Percentiles rank a stretch among this genome's conserved stretches.
phyloP scores from a whole-genome alignment of 2,888 invertebrate species.

The Dinocampus coccinellae region DNA sequence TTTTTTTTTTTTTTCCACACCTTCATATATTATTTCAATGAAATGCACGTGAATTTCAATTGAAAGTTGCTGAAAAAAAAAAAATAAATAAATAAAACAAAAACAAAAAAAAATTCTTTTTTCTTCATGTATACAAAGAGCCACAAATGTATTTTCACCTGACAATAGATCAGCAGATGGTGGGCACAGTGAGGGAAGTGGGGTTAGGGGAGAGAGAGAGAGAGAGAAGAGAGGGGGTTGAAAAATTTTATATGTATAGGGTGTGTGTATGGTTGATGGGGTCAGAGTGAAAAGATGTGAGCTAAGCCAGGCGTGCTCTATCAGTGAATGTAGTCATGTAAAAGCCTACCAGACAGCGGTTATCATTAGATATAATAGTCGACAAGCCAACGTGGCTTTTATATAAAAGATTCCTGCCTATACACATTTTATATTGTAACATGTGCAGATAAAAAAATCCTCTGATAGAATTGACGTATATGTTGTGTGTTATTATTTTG shows the following conservation, averaged over 20 bases:
- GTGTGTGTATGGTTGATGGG: conserved; percentile 26
- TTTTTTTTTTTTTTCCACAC: too few species aligned
- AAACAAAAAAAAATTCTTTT: too few species aligned
- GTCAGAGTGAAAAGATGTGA: conserved; percentile 39
- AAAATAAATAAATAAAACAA: too few species aligned
- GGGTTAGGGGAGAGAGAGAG: too few species aligned
- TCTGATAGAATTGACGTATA: too few species aligned
- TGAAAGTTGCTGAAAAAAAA: not conserved
- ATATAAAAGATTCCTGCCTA: not conserved
- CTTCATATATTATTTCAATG: too few species aligned
- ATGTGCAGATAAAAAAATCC: too few species aligned
- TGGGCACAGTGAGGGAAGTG: too few species aligned
- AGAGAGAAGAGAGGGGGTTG: too few species aligned
- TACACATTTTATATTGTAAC: too few species aligned
- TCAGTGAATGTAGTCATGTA: conserved; percentile 23
- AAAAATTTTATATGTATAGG: not conserved
- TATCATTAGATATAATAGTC: conserved; percentile 26
- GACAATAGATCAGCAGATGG: conserved; percentile 17
- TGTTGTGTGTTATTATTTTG: too few species aligned
- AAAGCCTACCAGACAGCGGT: conserved; percentile 2
- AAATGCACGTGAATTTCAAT: too few species aligned
- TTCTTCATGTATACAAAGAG: not conserved
- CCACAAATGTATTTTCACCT: conserved; percentile 18
- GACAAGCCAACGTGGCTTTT: not conserved
- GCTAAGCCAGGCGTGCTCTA: conserved; percentile 48